Evolutionary conservation across 1,140 invertebrate genomes (phyloP).

Genomic region (honey bee (Apis mellifera)): Amel_HAv3.1 CM009945.2:7737001-7737500

Average conservation of each 20-base stretch:
- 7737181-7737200: conserved; percentile 84
- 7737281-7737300: conserved; percentile 83
- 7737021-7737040: conserved; percentile 75
- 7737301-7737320: conserved; percentile 83
- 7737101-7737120: conserved; percentile 74
- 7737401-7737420: conserved; percentile 84
- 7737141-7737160: conserved; percentile 76
- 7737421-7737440: conserved; percentile 83
- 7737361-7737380: conserved; percentile 86
- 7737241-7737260: conserved; percentile 40
- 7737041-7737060: conserved; percentile 82
- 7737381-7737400: conserved; percentile 81
- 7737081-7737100: conserved; percentile 77
- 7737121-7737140: conserved; percentile 68
- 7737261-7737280: conserved; percentile 83
- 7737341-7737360: conserved; percentile 81
- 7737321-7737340: conserved; percentile 46
- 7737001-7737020: conserved; percentile 78
- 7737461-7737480: conserved; percentile 78
- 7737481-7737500: conserved; percentile 79
- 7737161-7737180: conserved; percentile 75
- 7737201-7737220: conserved; percentile 72
- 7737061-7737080: conserved; percentile 75
- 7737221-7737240: neutral
- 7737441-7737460: conserved; percentile 79